phyloP scores from a whole-genome alignment of 2,888 invertebrate genomes.

The Capitulum mitella region DNA sequence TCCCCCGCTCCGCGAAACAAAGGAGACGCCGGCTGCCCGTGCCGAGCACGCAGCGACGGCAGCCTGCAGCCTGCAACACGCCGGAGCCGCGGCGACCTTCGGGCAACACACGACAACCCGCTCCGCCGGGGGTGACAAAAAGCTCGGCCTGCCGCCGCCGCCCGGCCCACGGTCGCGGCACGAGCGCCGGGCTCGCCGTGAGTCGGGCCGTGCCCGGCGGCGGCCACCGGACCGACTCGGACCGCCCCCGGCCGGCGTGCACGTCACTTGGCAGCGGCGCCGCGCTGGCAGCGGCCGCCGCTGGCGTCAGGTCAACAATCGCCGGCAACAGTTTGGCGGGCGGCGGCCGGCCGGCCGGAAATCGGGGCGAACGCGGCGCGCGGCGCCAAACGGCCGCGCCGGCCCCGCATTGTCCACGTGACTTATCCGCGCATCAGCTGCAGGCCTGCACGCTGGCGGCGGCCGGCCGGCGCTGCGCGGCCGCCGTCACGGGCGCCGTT shows the following conservation, averaged over 20 bases:
- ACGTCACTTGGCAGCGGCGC: neutral
- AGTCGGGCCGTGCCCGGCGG: neutral
- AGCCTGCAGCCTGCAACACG: no score
- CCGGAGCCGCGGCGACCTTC: neutral
- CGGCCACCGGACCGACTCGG: neutral
- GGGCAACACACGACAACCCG: neutral
- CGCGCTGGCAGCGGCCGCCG: neutral
- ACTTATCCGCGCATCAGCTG: neutral
- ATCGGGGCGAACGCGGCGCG: neutral
- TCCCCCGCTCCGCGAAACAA: no score
- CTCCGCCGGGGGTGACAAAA: neutral
- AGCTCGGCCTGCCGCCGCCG: no score
- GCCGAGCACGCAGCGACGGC: no score
- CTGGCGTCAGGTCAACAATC: neutral
- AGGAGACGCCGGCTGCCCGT: no score
- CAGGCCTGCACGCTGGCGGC: no score
- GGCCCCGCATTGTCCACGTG: conserved; percentile 4
- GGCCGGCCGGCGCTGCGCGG: no score
- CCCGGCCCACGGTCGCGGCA: no score
- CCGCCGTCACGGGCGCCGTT: no score
- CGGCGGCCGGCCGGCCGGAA: conserved; percentile 1
- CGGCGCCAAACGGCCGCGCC: neutral
- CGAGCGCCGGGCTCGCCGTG: no score
- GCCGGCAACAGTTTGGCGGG: conserved; percentile 6
- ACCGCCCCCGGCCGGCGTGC: neutral